These are phyloP conservation scores for Paramormyrops hopkinsi DNA, from an alignment of 2,797 vertebrate species.

Conservation along the genomic window DNA sequence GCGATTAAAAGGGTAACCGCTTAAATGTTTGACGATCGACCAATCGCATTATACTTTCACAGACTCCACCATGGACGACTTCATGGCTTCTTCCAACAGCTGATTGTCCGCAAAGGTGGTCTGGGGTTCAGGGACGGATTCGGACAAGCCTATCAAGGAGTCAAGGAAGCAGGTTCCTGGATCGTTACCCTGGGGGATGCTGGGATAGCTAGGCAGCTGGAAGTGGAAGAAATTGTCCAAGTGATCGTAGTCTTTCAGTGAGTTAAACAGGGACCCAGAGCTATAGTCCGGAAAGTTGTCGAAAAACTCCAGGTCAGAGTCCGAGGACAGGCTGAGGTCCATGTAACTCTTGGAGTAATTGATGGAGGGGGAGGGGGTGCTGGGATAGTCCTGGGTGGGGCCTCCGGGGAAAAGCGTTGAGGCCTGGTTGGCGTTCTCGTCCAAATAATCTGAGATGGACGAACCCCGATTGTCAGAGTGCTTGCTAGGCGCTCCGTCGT, in stretches of 20 bases:
- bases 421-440: slow-evolving; percentile 82
- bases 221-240: slow-evolving; percentile 63
- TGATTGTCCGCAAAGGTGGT: slow-evolving; percentile 59
- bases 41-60: slow-evolving; percentile 69
- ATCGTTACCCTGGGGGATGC: slow-evolving; percentile 62
- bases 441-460: slow-evolving; percentile 61
- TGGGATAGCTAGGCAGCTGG: slow-evolving; percentile 64
- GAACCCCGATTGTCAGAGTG: slow-evolving; percentile 40
- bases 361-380: slow-evolving; percentile 46
- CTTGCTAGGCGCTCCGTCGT: slow-evolving; percentile 31
- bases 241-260: slow-evolving; percentile 68
- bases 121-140: slow-evolving; percentile 57
- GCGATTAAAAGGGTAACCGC: slow-evolving; percentile 7
- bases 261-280: slow-evolving; percentile 74
- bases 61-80: slow-evolving; percentile 78
- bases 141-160: slow-evolving; percentile 76
- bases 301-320: slow-evolving; percentile 82
- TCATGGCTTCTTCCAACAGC: slow-evolving; percentile 62
- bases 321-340: slow-evolving; percentile 83
- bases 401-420: slow-evolving; percentile 55
- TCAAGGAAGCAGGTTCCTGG: slow-evolving; percentile 76
- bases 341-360: slow-evolving; percentile 69
- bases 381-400: slow-evolving; percentile 51
- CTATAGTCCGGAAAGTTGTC: slow-evolving; percentile 78
- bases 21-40: slow-evolving; percentile 18